Evolutionary conservation across 2,113 vertebrate species (phyloP).

Genomic region (Pimephales promelas): DNA sequence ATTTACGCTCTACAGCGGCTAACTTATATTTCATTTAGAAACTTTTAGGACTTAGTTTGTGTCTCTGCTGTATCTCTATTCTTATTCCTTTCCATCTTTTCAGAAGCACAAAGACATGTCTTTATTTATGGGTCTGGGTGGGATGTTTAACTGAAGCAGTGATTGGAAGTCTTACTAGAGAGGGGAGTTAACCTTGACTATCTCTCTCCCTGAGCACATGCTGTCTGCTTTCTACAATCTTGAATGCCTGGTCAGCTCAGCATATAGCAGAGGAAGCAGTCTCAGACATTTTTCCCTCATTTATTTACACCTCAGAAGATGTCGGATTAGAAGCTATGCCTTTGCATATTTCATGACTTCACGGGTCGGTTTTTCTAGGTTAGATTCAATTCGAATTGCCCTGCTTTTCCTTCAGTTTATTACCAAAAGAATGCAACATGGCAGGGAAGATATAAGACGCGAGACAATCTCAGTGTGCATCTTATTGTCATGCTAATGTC

Average conservation of each 20-base stretch:
- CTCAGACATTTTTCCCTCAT: slow-evolving; percentile 39
- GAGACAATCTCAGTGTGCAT: background rate
- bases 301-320: slow-evolving; percentile 39
- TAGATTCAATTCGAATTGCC: background rate
- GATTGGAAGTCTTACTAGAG: slow-evolving; percentile 43
- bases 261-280: background rate
- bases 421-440: slow-evolving; percentile 29
- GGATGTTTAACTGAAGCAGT: slow-evolving; percentile 67
- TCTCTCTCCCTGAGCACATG: slow-evolving; percentile 53
- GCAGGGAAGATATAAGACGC: background rate
- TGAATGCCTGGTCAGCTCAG: slow-evolving; percentile 40
- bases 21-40: background rate
- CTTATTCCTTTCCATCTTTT: slow-evolving; percentile 52
- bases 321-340: slow-evolving; percentile 18
- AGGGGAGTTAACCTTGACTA: slow-evolving; percentile 57
- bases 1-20: background rate
- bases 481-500: slow-evolving; percentile 54
- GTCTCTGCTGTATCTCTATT: slow-evolving; percentile 48
- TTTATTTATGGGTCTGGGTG: slow-evolving; percentile 69
- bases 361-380: background rate
- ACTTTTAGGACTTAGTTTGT: slow-evolving; percentile 50
- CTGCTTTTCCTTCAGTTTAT: slow-evolving; percentile 29
- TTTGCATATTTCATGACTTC: slow-evolving; percentile 41
- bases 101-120: slow-evolving; percentile 58
- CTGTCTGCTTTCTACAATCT: slow-evolving; percentile 31